phyloP scores from a whole-genome alignment of 2,888 invertebrate species.

The Conops quadrifasciatus region DNA sequence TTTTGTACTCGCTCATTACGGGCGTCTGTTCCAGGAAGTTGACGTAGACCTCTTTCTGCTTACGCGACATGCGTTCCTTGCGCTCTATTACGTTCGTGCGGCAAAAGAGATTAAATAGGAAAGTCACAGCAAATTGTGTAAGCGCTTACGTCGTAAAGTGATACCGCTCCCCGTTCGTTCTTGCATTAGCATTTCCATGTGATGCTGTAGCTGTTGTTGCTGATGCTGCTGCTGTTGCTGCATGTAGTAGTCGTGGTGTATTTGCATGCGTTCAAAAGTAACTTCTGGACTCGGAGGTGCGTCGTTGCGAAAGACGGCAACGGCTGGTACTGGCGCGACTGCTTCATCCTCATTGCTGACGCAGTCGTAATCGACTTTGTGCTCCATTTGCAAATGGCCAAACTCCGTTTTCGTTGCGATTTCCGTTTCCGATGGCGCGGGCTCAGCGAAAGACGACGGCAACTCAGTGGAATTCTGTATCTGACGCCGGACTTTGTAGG shows the following conservation, averaged over 20 bases:
- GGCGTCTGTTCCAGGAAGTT: conserved; percentile 59
- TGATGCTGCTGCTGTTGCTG: conserved; percentile 58
- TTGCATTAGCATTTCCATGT: conserved; percentile 53
- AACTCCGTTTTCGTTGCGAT: conserved; percentile 3
- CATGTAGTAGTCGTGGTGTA: conserved; percentile 48
- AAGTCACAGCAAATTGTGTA: background rate
- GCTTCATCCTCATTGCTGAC: conserved; percentile 31
- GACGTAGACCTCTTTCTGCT: conserved; percentile 59
- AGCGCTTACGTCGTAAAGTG: background rate
- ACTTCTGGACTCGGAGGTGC: conserved; percentile 43
- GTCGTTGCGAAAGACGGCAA: conserved; percentile 48
- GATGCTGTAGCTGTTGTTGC: conserved; percentile 50
- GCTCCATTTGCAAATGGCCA: conserved; percentile 44
- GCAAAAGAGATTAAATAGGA: background rate
- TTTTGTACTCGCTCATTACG: conserved; percentile 57
- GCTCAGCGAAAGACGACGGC: background rate
- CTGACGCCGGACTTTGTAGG: conserved; percentile 13
- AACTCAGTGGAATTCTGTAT: conserved; percentile 7
- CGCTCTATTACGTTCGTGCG: conserved; percentile 49
- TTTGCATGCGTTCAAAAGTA: conserved; percentile 46
- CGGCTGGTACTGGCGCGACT: conserved; percentile 44
- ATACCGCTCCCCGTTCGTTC: conserved; percentile 48
- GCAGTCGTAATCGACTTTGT: conserved; percentile 45
- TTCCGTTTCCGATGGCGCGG: background rate
- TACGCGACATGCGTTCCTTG: conserved; percentile 60